Conservation (phyloP, 2,113 vertebrate genomes). For the Ginglymostoma cirratum region DNA sequence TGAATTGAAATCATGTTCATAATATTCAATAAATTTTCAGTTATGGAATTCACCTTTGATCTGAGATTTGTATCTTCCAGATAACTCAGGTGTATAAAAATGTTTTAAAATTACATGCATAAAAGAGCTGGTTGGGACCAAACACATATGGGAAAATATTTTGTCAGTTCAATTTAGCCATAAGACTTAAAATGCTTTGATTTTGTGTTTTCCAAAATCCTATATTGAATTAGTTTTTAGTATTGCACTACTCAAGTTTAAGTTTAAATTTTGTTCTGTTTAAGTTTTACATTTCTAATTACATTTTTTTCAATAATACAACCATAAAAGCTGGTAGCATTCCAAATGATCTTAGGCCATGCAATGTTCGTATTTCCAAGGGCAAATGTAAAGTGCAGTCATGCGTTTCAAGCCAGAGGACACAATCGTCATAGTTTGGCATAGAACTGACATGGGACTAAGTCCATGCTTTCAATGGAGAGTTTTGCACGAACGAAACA, state of each 20-base stretch:
- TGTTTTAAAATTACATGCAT: background rate
- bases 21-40: background rate
- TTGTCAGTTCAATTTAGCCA: background rate
- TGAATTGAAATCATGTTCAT: background rate
- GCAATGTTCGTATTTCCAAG: background rate
- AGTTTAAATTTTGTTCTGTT: background rate
- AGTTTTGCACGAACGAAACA: background rate
- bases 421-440: background rate
- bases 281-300: background rate
- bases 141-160: background rate
- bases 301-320: background rate
- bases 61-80: background rate
- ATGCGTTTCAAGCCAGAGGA: background rate
- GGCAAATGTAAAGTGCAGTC: background rate
- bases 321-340: background rate
- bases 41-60: background rate
- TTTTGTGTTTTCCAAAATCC: background rate
- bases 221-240: background rate
- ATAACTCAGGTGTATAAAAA: background rate
- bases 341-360: background rate
- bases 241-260: background rate
- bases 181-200: background rate
- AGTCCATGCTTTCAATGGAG: background rate
- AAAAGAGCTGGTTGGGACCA: background rate
- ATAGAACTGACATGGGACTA: background rate